Evolutionary conservation across 2,113 vertebrate genomes (phyloP), one percentile per base, ranked within the genome.

Genomic region (Oncorhynchus keta): DNA sequence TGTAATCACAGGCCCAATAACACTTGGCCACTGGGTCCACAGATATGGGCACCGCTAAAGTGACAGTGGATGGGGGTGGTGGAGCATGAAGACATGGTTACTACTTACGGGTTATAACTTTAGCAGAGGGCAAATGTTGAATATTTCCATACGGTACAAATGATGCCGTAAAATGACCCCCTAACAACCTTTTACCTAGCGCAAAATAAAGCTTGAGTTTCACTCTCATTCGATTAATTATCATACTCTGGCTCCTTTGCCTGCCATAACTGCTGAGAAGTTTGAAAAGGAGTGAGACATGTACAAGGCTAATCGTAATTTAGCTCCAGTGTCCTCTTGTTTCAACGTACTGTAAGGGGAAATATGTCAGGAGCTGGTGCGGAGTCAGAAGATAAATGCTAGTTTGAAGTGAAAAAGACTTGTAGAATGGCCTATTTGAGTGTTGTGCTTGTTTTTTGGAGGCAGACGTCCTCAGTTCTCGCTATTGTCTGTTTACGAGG

Each of bases 1-100:
- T 85, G 88, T 92, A 93, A 93, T 93, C 89, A 85, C 89, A 68
- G 81, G 82, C 69, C 79, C 80, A 86, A 80, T 90, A 87, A 88
- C 89, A 92, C 90, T 84, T 90, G 85, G 76, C 80, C 81, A 79
- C 77, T 8, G 48, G 64, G 79, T 79, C 62, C 79, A 64, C 62
- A 66, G 73, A 65, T 65, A 16, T 68, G 16, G 24, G 24, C 3
- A 66, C 26, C 12, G 73, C 76, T 82, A 72, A 73, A 77, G 75
- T 79, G 80, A 79, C 82, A 74, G 80, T 30, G 69, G 79, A 83
- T 81, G 71, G 74, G 74, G 66, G 64, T n/a, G 64, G 30, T 35
- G 66, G 30, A 16, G 59, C 59, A 22, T 7, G n/a, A 69, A 92
- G 92, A 91, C 86, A 72, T 85, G 87, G 83, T 90, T 92, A 90